Conservation (phyloP, 2,888 invertebrate genomes). For the Cataglyphis rosenhaueri region DNA sequence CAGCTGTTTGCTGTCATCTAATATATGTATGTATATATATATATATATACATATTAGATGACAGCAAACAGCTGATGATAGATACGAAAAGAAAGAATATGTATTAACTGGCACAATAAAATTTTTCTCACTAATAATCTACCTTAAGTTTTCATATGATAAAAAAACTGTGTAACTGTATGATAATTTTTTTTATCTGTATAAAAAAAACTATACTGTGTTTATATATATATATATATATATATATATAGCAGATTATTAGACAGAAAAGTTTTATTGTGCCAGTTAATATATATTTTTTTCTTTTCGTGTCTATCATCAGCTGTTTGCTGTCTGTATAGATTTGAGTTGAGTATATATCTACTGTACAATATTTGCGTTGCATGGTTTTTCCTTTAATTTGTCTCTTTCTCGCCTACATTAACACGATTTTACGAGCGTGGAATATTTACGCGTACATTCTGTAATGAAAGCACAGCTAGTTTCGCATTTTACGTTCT, state of each 20-base stretch:
- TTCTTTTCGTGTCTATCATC: background rate
- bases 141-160: no score
- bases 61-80: no score
- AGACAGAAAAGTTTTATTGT: background rate
- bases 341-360: no score
- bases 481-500: conserved; percentile 36
- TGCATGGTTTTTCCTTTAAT: background rate
- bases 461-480: conserved; percentile 31
- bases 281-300: background rate
- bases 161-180: no score
- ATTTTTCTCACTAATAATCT: background rate
- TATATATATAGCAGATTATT: background rate
- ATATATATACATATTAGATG: no score
- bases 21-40: no score
- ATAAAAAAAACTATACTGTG: no score
- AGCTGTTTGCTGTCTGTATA: background rate
- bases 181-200: no score
- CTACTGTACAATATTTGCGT: background rate
- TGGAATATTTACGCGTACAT: background rate
- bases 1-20: no score
- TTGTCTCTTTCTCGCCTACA: background rate
- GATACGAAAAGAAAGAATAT: background rate
- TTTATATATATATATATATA: no score
- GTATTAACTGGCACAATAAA: background rate
- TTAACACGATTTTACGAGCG: background rate